Evolutionary conservation across 2,113 vertebrate species (phyloP).

Genomic region (Megatriorchis doriae): DNA sequence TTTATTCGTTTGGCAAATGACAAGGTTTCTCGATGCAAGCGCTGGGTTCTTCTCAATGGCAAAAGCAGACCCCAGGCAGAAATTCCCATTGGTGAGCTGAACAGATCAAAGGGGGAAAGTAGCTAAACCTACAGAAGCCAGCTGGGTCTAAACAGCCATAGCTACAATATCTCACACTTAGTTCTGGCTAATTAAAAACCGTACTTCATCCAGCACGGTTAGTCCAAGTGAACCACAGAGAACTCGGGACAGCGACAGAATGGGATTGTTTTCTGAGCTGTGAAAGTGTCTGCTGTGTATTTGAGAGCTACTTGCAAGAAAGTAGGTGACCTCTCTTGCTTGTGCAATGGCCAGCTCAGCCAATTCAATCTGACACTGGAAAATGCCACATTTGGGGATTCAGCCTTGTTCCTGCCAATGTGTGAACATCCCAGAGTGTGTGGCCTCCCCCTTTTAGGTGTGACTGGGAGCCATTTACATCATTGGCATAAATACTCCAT

Average conservation of each 20-base stretch:
- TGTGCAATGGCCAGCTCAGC: neutral
- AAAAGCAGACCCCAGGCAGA: conserved; percentile 10
- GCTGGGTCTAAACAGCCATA: neutral
- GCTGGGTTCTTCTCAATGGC: neutral
- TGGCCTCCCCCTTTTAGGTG: neutral
- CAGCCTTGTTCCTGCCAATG: neutral
- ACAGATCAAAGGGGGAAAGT: neutral
- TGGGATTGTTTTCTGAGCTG: neutral
- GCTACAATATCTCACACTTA: neutral
- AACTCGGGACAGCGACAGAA: neutral
- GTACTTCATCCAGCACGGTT: neutral
- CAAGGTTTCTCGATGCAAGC: neutral
- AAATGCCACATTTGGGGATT: neutral
- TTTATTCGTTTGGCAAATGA: conserved; percentile 19
- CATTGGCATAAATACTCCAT: neutral
- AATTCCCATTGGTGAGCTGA: neutral
- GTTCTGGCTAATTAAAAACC: neutral
- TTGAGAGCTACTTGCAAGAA: neutral
- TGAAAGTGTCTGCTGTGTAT: neutral
- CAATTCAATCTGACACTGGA: neutral
- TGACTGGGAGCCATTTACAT: neutral
- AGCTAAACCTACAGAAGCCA: neutral
- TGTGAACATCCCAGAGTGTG: neutral
- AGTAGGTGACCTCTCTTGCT: neutral
- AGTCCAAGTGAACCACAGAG: neutral